Evolutionary conservation across 23 tunicate species (phyloP).

Genomic region (Botrylloides violaceus): DNA sequence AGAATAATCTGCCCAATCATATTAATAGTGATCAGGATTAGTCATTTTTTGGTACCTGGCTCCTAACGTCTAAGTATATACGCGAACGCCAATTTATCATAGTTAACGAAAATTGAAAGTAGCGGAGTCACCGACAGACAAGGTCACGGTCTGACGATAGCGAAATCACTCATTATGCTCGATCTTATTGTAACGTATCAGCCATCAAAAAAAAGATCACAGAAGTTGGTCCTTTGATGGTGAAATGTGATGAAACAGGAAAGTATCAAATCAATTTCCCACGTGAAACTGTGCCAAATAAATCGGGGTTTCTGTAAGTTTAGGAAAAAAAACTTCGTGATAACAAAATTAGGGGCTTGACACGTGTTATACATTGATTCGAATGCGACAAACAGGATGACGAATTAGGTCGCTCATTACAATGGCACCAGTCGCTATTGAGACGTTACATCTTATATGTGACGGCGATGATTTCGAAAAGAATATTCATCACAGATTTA

Average conservation of each 20-base stretch:
- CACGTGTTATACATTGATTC: no score
- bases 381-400: no score
- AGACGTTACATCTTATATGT: no score
- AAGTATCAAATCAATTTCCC: background rate
- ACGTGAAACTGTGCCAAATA: background rate
- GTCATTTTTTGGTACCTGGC: background rate
- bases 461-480: no score
- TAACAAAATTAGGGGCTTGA: no score
- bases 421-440: no score
- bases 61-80: background rate
- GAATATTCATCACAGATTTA: no score
- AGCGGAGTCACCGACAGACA: conserved; percentile 2
- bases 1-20: background rate
- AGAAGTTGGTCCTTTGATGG: background rate
- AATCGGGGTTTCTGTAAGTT: no score
- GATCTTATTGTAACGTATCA: background rate
- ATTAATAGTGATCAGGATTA: background rate
- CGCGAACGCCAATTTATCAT: background rate
- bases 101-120: background rate
- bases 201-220: background rate
- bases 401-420: no score
- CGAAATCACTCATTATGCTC: background rate
- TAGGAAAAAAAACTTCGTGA: no score
- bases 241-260: background rate
- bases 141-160: background rate